Conservation (phyloP, 1,140 invertebrate genomes). For the Hylaeus volcanicus region DNA sequence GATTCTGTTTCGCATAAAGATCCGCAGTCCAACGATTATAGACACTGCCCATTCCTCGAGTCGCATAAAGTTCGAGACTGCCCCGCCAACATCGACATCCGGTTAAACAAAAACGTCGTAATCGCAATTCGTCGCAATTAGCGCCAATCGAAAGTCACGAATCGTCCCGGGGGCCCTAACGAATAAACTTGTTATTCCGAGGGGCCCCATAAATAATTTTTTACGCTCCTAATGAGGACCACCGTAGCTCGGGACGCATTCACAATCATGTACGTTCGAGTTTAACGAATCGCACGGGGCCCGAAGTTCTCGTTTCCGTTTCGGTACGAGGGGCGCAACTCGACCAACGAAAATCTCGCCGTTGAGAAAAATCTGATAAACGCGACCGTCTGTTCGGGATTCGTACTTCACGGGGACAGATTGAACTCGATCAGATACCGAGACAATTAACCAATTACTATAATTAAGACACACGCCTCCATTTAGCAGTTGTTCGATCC, state of each 20-base stretch:
- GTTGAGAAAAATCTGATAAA: slow-evolving; percentile 21
- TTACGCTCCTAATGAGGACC: slow-evolving; percentile 53
- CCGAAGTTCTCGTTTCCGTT: background rate
- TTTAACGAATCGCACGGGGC: slow-evolving; percentile 48
- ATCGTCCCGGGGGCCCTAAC: background rate
- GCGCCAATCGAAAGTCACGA: slow-evolving; percentile 33
- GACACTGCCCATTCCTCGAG: background rate
- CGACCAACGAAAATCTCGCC: background rate
- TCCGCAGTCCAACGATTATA: background rate
- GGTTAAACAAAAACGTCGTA: background rate
- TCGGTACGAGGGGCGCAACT: background rate
- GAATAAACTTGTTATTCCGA: slow-evolving; percentile 29
- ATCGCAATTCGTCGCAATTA: slow-evolving; percentile 22
- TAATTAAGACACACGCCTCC: slow-evolving; percentile 72
- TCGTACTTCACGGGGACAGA: slow-evolving; percentile 18
- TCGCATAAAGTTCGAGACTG: background rate
- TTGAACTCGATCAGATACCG: slow-evolving; percentile 63
- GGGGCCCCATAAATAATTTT: slow-evolving; percentile 47
- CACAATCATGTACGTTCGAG: slow-evolving; percentile 52
- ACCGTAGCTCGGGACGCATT: slow-evolving; percentile 34
- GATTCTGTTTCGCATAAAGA: too few species aligned
- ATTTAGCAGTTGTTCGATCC: slow-evolving; percentile 69
- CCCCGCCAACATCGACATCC: background rate
- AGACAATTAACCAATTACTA: slow-evolving; percentile 74
- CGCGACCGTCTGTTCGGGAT: background rate